phyloP scores from a whole-genome alignment of 2,113 vertebrate genomes.

The Phocoena sinus region DNA sequence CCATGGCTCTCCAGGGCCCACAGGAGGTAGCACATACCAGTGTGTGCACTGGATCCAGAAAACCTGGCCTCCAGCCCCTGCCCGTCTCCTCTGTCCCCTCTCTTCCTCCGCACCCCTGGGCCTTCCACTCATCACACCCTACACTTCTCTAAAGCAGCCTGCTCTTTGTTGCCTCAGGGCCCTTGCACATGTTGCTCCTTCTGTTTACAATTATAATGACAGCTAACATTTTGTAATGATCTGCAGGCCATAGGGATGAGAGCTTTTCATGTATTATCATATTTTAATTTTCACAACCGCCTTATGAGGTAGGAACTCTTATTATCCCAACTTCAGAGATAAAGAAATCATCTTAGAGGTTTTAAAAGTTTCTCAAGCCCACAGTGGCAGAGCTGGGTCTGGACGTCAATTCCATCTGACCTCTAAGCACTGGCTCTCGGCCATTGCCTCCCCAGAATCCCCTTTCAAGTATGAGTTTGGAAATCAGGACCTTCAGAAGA shows the following conservation, averaged over 20 bases:
- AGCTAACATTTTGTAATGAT: background rate
- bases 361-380: background rate
- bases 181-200: background rate
- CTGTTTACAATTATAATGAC: background rate
- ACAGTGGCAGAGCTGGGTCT: background rate
- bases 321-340: background rate
- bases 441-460: accelerated
- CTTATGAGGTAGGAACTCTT: background rate
- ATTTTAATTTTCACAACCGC: background rate
- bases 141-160: background rate
- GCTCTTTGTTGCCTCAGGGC: background rate
- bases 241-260: background rate
- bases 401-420: background rate
- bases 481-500: background rate
- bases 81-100: background rate
- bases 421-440: background rate
- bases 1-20: background rate
- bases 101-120: background rate
- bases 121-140: background rate
- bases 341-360: background rate
- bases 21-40: accelerated
- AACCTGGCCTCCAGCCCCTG: background rate
- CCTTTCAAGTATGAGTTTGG: background rate
- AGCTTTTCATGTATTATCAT: background rate
- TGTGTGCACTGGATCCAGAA: background rate